Base-by-base conservation (phyloP, 2,797 vertebrate genomes). In the Hippopotamyrus pictus region DNA sequence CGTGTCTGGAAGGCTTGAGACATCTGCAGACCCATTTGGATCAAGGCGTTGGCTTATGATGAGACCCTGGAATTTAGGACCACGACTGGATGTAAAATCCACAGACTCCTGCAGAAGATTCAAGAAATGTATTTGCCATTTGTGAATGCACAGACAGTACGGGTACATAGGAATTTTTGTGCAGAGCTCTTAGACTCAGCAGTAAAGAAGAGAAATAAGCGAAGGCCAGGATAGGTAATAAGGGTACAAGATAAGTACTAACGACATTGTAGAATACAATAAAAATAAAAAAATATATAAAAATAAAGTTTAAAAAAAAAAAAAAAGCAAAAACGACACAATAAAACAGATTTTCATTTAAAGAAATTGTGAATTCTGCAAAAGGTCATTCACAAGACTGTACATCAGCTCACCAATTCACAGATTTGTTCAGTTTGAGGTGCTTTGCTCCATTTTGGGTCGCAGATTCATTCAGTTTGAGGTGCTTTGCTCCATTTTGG, bases 41-140 rank as follows among this genome's bases (percentile, higher is more conserved):
- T 87, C 51, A 59, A 79, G 86, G 51, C 12, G 17, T 62, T 41
- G 3, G 22, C 89, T 79, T 89, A 73, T 83, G 86, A 46, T 62
- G 50, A 46, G 86, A 62, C 69, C 14, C 48, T 79, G 65, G 50
- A 44, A n/a, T 87, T 89, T 57, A 57, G 85, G 65, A 41, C 33
- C n/a, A 19, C 41, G 25, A 25, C 50, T 86, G 48, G 14, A 22
- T 57, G 44, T 53, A 46, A 37, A n/a, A 33, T 46, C 59, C 46
- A 50, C 44, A 37, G 8, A 69, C 48, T 79, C 9, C n/a, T 22
- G 48, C n/a, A 50, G 62, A 62, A 62, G 57, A 25, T 62, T 62
- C 57, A 62, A 25, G 57, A 62, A 22, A 62, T 62, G 57, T 22
- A 25, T 62, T 62, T 62, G 57, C 57, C 57, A 62, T 62, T 62